phyloP scores from a whole-genome alignment of 2,888 invertebrate species.

The Morpho helenor region DNA sequence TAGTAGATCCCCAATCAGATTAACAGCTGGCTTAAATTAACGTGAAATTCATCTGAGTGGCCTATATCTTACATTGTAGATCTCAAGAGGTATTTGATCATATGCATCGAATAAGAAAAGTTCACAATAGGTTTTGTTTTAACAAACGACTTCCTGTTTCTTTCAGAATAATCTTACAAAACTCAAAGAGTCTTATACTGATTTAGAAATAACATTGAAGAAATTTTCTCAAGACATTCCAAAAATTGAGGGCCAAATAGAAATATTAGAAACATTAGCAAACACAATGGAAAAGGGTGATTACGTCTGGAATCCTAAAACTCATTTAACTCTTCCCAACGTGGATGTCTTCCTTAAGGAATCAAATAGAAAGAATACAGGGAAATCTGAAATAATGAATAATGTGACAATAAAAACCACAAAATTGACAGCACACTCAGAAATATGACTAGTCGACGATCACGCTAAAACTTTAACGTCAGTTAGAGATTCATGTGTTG shows the following conservation, averaged over 20 bases:
- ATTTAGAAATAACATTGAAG: constrained; percentile 49
- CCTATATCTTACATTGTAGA: no score
- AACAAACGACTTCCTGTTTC: constrained; percentile 5
- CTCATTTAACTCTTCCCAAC: constrained; percentile 37
- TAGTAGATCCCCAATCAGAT: no score
- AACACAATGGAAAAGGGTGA: constrained; percentile 39
- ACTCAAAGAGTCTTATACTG: constrained; percentile 48
- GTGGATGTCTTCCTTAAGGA: constrained; percentile 40
- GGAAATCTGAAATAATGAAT: background rate
- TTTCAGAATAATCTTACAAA: constrained; percentile 53
- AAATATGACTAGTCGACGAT: constrained; percentile 32
- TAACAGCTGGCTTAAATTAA: no score
- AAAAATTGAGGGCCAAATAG: constrained; percentile 59
- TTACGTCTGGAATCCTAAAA: constrained; percentile 41
- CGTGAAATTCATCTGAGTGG: no score
- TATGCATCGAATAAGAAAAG: no score
- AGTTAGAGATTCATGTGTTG: constrained; percentile 27
- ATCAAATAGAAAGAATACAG: constrained; percentile 1
- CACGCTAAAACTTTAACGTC: constrained; percentile 1
- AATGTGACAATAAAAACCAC: constrained; percentile 27
- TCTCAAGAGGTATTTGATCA: no score
- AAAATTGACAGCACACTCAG: constrained; percentile 16
- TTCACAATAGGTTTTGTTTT: no score
- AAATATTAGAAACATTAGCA: constrained; percentile 52
- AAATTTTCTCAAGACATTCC: constrained; percentile 53